Conservation (phyloP, 2,797 vertebrate genomes). For the Xenopus petersii region DNA sequence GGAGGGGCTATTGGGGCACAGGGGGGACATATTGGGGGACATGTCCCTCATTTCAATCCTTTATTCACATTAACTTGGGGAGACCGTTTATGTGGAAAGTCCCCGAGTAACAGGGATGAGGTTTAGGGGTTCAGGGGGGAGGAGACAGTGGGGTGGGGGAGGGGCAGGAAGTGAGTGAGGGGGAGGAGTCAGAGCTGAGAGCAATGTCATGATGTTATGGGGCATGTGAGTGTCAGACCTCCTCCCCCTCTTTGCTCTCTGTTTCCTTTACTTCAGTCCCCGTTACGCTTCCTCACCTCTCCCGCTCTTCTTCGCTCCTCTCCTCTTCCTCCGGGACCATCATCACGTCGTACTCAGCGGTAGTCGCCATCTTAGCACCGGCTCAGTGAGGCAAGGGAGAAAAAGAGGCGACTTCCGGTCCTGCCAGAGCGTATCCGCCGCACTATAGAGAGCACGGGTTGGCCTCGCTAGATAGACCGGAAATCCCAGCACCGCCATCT, state of each 20-base stretch:
- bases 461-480: no score
- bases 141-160: no score
- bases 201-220: neutral
- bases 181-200: no score
- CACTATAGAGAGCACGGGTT: conserved; percentile 18
- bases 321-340: conserved; percentile 81
- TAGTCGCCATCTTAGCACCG: conserved; percentile 79
- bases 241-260: neutral
- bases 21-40: no score
- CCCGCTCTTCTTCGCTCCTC: conserved; percentile 75
- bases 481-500: neutral
- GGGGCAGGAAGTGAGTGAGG: no score
- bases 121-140: no score
- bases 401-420: conserved; percentile 41
- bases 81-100: no score
- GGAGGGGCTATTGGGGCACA: no score
- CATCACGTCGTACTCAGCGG: conserved; percentile 78
- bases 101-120: no score
- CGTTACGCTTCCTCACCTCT: conserved; percentile 62
- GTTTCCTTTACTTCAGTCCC: neutral
- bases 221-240: neutral
- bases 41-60: no score
- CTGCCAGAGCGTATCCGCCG: neutral
- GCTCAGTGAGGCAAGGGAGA: conserved; percentile 29
- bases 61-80: no score